Evolutionary conservation across 2,113 vertebrate genomes (phyloP).

Genomic region (Anhinga rufa): DNA sequence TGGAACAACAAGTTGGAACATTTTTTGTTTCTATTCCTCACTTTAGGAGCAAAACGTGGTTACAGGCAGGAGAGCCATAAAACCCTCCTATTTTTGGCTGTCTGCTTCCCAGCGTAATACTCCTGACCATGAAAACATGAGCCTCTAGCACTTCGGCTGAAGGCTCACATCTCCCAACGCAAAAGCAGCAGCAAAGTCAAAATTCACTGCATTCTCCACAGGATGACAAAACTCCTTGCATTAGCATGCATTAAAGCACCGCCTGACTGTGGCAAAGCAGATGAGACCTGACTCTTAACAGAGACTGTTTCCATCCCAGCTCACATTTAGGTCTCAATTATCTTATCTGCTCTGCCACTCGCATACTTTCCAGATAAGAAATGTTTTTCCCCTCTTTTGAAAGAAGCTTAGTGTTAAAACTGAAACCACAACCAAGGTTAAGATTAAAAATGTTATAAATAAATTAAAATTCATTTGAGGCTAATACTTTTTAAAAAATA

Average conservation of each 20-base stretch:
- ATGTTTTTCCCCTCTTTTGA: not conserved
- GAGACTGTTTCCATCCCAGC: constrained; percentile 58
- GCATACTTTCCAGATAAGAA: constrained; percentile 51
- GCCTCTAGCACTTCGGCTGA: not conserved
- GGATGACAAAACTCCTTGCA: not conserved
- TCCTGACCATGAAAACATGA: not conserved
- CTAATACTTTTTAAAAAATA: not conserved
- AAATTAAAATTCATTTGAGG: not conserved
- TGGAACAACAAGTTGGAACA: not conserved
- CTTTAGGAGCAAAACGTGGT: not conserved
- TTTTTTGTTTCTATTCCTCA: not conserved
- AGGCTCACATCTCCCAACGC: not conserved
- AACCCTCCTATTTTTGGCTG: not conserved
- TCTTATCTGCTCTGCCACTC: constrained; percentile 60
- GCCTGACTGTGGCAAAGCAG: not conserved
- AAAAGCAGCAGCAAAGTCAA: not conserved
- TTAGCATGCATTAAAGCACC: constrained; percentile 33
- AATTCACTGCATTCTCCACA: not conserved
- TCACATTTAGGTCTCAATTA: constrained; percentile 62
- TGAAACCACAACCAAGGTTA: not conserved
- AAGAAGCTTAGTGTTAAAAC: not conserved
- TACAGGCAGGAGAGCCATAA: not conserved
- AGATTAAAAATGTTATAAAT: not conserved
- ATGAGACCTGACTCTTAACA: constrained; percentile 55
- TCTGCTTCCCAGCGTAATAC: not conserved